Evolutionary conservation across 2,113 vertebrate species (phyloP), one percentile per base, ranked within the genome.

Genomic region (Xenopus laevis): DNA sequence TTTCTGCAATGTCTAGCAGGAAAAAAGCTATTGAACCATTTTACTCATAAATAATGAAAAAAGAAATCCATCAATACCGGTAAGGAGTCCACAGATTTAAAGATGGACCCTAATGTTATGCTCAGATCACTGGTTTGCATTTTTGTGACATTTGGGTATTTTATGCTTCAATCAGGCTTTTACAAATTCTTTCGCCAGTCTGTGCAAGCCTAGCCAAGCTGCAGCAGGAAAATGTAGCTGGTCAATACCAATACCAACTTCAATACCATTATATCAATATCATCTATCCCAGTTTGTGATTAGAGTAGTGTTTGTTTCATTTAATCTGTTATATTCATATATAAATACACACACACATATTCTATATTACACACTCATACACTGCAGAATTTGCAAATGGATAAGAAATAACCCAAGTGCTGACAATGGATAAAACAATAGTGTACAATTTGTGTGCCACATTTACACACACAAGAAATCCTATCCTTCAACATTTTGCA

Each of bases 41-140:
- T 73, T 0, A 33, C 16, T 57, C 79, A 76, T 61, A 82, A 57
- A 1, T 79, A 80, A 86, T 83, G 81, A 81, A 83, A 75, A 87
- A 84, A 89, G 89, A 27, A 27, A 27, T 44, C 40, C 46, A 52
- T 67, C 23, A 20, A 50, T 50, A 50, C 18, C 12, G 12, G 10
- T 47, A 52, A 52, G 57, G 9, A 8, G 57, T 68, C 13, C 23
- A 11, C 16, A 23, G 59, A 18, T 68, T 75, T 47, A 75, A 40
- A 68, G 23, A 20, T 40, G 20, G 47, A 61, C 45, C 44, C 46
- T 4, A 27, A 33, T 20, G 16, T 30, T 62, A 62, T 40, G 61
- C 47, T 27, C 57, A 50, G 17, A 50, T 67, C 45, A 44, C 57
- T 17, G 45, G 59, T 68, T 50, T 60, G 17, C 40, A 47, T 57